These are phyloP conservation scores for Helogale parvula DNA, from an alignment of 2,113 vertebrate species.

Conservation along the genomic window DNA sequence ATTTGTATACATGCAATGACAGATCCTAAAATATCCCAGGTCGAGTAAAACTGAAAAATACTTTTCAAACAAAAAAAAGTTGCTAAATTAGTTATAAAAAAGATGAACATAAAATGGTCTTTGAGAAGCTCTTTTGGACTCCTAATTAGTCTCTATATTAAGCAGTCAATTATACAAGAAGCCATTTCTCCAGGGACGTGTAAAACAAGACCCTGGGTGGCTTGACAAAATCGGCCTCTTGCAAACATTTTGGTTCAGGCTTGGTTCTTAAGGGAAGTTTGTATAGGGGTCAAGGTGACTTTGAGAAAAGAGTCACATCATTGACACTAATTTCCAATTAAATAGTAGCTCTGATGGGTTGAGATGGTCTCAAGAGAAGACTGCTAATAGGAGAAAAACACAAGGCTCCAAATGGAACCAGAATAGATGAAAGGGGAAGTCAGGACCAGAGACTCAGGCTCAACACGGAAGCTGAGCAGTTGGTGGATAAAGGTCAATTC, in stretches of 20 bases:
- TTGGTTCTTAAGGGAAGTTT: neutral
- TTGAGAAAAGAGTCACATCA: neutral
- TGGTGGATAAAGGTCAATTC: neutral
- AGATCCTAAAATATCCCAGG: neutral
- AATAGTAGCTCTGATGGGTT: neutral
- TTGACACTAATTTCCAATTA: neutral
- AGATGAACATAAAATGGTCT: neutral
- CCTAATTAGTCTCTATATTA: neutral
- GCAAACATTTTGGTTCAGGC: neutral
- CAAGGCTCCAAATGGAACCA: neutral
- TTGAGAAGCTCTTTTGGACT: neutral
- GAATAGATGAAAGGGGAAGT: neutral
- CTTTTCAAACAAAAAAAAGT: neutral
- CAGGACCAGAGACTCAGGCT: neutral
- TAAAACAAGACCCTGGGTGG: neutral
- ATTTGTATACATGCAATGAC: neutral
- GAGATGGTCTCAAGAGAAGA: neutral
- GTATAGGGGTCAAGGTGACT: neutral
- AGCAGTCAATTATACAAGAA: neutral
- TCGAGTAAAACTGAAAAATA: neutral
- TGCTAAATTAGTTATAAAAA: neutral
- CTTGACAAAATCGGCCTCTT: neutral
- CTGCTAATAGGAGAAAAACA: neutral
- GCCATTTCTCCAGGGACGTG: neutral
- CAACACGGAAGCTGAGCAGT: neutral